These are phyloP conservation scores for Cepphus grylle DNA, from an alignment of 2,113 vertebrate species.

Conservation along the genomic window DNA sequence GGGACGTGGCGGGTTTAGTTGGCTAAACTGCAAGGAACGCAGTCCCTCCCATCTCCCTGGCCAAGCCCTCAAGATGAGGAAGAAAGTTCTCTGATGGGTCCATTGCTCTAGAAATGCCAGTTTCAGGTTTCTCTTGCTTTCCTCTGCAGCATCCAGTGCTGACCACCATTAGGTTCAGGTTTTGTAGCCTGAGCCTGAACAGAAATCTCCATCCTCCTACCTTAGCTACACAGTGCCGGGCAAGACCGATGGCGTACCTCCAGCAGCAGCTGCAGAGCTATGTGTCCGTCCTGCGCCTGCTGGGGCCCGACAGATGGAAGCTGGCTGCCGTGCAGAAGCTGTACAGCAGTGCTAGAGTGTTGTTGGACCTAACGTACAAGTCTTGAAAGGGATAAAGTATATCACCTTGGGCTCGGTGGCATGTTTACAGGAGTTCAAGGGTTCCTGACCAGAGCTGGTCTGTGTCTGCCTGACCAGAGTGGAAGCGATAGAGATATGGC, in stretches of 20 bases:
- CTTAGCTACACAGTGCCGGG: fast-evolving
- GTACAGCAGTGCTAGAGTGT: background rate
- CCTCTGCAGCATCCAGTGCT: background rate
- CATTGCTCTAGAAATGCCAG: background rate
- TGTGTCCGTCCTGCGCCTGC: fast-evolving
- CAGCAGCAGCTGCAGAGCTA: fast-evolving
- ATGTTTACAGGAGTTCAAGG: background rate
- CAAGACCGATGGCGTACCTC: fast-evolving
- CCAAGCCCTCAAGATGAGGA: background rate
- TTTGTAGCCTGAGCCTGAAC: background rate
- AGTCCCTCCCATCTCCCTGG: background rate
- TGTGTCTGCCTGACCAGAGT: background rate
- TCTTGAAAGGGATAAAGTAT: background rate
- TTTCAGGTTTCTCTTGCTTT: background rate
- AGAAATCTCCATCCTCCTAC: background rate
- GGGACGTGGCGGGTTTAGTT: fast-evolving
- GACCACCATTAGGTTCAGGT: fast-evolving
- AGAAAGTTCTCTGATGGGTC: background rate
- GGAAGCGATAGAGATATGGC: background rate
- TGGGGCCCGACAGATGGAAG: background rate
- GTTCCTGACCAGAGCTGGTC: background rate
- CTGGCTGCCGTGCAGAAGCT: background rate
- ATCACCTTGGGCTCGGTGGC: background rate
- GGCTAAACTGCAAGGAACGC: background rate
- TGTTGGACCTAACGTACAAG: background rate